A percentile compares a stretch with the other conserved stretches of the same genome.
phyloP scores from a whole-genome alignment of 2,888 invertebrate species.

The Phragmatobia fuliginosa region DNA sequence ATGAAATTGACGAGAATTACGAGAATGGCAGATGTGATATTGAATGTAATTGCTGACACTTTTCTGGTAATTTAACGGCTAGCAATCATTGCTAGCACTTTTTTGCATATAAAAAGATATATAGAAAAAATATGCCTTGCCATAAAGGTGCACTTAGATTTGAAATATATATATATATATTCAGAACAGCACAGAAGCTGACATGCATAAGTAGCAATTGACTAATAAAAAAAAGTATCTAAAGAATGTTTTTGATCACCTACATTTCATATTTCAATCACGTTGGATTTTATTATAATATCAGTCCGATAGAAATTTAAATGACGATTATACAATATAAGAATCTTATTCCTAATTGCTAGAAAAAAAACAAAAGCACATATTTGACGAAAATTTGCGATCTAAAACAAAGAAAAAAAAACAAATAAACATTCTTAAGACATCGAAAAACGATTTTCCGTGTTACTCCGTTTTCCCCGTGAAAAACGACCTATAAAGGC shows the following conservation, averaged over 20 bases:
- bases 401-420: conserved; percentile 6
- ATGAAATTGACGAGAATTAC: background rate
- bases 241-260: background rate
- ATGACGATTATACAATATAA: background rate
- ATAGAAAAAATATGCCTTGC: background rate
- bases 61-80: background rate
- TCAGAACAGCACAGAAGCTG: background rate
- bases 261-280: background rate
- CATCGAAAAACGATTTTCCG: conserved; percentile 64
- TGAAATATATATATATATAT: background rate
- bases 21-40: background rate
- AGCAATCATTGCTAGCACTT: background rate
- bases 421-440: conserved; percentile 22
- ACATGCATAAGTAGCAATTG: background rate
- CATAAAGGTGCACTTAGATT: background rate
- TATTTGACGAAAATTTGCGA: background rate
- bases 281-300: background rate
- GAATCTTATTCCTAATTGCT: background rate
- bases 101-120: background rate
- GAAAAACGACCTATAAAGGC: conserved; percentile 67
- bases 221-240: background rate
- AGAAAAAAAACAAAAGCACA: background rate
- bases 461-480: conserved; percentile 63
- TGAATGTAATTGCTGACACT: background rate
- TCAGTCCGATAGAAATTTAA: background rate